Evolutionary conservation across 2,113 vertebrate genomes (phyloP).

Genomic region (Pterocles burchelli): DNA sequence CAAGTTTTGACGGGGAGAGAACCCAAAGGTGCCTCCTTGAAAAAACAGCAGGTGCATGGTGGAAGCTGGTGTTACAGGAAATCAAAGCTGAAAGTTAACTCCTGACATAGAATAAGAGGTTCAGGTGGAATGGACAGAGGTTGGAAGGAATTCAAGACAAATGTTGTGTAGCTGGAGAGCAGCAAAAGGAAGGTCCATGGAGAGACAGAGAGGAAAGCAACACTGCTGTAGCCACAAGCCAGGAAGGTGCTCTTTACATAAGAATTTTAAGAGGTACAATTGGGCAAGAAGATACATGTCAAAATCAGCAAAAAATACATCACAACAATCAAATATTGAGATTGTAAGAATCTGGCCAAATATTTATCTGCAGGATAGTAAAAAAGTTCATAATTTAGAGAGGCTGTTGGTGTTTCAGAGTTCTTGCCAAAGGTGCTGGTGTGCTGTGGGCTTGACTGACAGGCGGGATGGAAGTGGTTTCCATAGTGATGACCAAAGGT

Average conservation of each 20-base stretch:
- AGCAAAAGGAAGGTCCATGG: background rate
- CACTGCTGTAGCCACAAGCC: background rate
- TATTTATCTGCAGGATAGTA: background rate
- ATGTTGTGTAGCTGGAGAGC: background rate
- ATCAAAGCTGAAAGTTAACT: background rate
- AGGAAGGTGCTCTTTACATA: background rate
- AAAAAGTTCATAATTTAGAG: background rate
- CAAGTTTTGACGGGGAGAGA: background rate
- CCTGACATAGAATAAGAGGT: background rate
- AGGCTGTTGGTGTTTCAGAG: background rate
- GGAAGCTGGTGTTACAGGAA: background rate
- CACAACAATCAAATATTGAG: background rate
- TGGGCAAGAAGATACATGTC: background rate
- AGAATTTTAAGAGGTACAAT: background rate
- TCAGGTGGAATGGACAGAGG: background rate
- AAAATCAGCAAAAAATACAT: background rate
- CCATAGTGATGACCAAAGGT: background rate
- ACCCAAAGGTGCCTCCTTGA: background rate
- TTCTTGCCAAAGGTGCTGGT: background rate
- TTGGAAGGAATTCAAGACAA: background rate
- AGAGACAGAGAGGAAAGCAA: background rate
- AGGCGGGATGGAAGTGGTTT: background rate
- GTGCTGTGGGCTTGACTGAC: background rate
- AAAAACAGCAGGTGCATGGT: background rate
- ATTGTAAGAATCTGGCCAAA: background rate